phyloP scores from a whole-genome alignment of 2,797 vertebrate genomes.

The Propithecus deckenii region DNA sequence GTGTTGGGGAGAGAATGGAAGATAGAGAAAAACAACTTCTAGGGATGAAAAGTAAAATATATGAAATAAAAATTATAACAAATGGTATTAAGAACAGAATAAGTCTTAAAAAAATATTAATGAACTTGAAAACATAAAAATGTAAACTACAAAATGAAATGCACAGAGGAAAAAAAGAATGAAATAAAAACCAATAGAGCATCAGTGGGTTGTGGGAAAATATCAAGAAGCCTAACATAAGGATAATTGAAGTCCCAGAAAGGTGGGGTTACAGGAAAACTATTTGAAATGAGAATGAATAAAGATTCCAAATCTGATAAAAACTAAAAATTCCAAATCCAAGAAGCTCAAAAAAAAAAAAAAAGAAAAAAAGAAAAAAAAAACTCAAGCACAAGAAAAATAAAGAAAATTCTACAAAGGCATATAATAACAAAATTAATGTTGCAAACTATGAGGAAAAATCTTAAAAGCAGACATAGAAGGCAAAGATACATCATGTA shows the following conservation, averaged over 20 bases:
- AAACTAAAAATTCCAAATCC: neutral
- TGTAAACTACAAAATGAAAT: conserved; percentile 15
- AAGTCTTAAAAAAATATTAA: neutral
- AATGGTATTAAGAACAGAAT: neutral
- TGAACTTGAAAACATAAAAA: neutral
- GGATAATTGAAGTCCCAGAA: neutral
- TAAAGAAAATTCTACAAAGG: neutral
- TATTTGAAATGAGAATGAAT: neutral
- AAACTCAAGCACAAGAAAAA: neutral
- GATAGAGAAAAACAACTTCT: neutral
- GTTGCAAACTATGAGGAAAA: neutral
- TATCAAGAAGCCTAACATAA: neutral
- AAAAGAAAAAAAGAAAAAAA: too few species aligned
- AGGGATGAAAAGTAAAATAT: neutral
- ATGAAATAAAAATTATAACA: neutral
- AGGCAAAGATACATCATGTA: neutral
- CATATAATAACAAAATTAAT: neutral
- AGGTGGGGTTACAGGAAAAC: neutral
- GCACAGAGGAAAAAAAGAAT: neutral
- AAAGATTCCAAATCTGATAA: conserved; percentile 10
- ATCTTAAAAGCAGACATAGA: neutral
- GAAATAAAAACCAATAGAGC: neutral
- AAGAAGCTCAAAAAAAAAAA: conserved; percentile 31
- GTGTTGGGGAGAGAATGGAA: neutral
- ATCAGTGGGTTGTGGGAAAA: neutral